phyloP scores from a whole-genome alignment of 2,888 invertebrate species.

The Drosophila mettleri region DNA sequence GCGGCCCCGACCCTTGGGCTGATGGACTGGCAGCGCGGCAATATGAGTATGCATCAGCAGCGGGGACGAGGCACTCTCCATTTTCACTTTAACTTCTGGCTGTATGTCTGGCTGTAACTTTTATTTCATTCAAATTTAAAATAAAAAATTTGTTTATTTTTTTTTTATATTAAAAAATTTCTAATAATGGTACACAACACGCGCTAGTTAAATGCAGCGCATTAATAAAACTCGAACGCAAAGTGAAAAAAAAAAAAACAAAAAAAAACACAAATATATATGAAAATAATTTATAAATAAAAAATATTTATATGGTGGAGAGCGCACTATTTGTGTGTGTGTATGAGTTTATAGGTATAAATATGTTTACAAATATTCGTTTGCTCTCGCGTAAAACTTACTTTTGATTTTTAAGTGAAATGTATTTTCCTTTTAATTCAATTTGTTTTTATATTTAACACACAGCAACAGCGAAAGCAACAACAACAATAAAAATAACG shows the following conservation, averaged over 20 bases:
- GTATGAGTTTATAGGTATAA: constrained; percentile 7
- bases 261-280: constrained; percentile 25
- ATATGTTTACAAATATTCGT: constrained; percentile 21
- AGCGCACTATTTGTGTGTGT: constrained; percentile 11
- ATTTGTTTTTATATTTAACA: constrained; percentile 60
- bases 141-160: not conserved
- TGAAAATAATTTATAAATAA: constrained; percentile 41
- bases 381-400: constrained; percentile 32
- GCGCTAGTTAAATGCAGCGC: constrained; percentile 12
- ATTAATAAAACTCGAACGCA: constrained; percentile 17
- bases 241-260: constrained; percentile 1
- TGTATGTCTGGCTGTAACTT: constrained; percentile 15
- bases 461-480: constrained; percentile 25
- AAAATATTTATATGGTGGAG: constrained; percentile 37
- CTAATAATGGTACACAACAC: not conserved
- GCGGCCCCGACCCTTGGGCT: constrained; percentile 73
- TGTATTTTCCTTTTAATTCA: constrained; percentile 50
- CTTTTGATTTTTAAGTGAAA: constrained; percentile 24
- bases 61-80: constrained; percentile 45
- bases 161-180: constrained; percentile 9
- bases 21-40: constrained; percentile 10
- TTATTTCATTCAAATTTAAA: not conserved
- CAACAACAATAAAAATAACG: constrained; percentile 32
- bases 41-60: constrained; percentile 26
- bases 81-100: not conserved